phyloP scores from a whole-genome alignment of 2,113 vertebrate species.

The Odontesthes bonariensis region DNA sequence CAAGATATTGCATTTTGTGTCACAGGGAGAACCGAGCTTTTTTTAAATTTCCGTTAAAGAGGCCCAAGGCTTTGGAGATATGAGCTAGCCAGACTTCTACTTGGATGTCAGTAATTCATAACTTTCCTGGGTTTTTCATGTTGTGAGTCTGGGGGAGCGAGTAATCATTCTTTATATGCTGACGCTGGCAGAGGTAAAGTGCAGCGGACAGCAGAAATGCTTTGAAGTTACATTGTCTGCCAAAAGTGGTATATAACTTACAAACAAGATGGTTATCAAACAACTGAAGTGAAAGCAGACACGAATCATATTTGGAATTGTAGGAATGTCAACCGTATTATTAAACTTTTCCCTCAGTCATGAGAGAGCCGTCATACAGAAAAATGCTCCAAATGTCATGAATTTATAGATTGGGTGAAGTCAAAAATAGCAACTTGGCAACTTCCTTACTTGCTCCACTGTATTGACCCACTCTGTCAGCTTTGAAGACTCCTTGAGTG shows the following conservation, averaged over 20 bases:
- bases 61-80: constrained; percentile 19
- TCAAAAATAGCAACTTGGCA: constrained; percentile 36
- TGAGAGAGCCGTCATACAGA: constrained; percentile 12
- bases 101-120: constrained; percentile 23
- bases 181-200: constrained; percentile 21
- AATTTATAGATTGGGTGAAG: constrained; percentile 17
- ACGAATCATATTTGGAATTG: constrained; percentile 14
- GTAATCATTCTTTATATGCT: constrained; percentile 31
- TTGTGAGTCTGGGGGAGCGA: constrained; percentile 14
- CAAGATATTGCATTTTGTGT: constrained; percentile 29
- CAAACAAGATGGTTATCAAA: constrained; percentile 47
- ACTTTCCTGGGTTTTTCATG: constrained; percentile 14
- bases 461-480: constrained; percentile 34
- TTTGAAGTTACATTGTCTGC: constrained; percentile 15
- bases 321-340: constrained; percentile 31
- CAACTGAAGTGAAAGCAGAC: constrained; percentile 2
- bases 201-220: constrained; percentile 21
- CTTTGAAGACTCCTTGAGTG: constrained; percentile 20
- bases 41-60: constrained; percentile 56
- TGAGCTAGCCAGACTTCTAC: constrained; percentile 21
- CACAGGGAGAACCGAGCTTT: constrained; percentile 2
- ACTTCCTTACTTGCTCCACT: background rate
- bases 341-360: constrained; percentile 28
- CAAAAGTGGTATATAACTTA: constrained; percentile 22
- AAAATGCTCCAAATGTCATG: constrained; percentile 40